phyloP scores from a whole-genome alignment of 1,140 invertebrate genomes.

The Neoseiulus cucumeris region DNA sequence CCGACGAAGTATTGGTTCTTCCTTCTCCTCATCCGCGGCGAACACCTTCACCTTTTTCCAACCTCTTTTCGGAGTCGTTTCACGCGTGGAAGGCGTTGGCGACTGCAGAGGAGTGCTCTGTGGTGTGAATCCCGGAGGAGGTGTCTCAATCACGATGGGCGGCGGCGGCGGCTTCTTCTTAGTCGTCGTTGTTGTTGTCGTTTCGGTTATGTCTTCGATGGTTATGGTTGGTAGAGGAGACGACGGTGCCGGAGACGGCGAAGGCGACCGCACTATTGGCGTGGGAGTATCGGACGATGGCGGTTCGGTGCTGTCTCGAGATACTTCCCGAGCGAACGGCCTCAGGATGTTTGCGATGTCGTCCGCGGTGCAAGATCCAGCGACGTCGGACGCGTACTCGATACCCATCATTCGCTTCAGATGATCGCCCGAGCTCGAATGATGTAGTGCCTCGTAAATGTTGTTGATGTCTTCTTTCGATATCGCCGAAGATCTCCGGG shows the following conservation, averaged over 20 bases:
- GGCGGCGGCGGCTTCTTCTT: not conserved
- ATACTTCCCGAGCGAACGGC: not conserved
- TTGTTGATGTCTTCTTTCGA: constrained; percentile 5
- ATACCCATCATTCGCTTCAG: constrained; percentile 3
- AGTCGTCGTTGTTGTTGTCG: not conserved
- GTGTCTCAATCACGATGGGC: constrained; percentile 9
- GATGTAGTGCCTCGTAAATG: constrained; percentile 3
- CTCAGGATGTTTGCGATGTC: not conserved
- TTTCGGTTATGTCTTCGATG: constrained; percentile 6
- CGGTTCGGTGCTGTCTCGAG: not conserved
- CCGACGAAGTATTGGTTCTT: not conserved
- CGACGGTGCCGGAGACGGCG: not conserved
- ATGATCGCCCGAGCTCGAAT: not conserved
- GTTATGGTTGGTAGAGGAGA: not conserved
- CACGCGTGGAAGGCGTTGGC: not conserved
- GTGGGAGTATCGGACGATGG: not conserved
- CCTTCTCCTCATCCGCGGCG: constrained; percentile 11
- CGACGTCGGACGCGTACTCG: not conserved
- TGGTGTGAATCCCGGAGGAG: not conserved
- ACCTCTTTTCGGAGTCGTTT: constrained; percentile 11
- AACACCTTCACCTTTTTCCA: not conserved
- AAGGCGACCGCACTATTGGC: not conserved
- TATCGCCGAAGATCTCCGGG: not conserved
- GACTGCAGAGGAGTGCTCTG: not conserved
- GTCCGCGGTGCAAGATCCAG: not conserved